phyloP scores from a whole-genome alignment of 2,888 invertebrate species.

The Lycaena phlaeas region DNA sequence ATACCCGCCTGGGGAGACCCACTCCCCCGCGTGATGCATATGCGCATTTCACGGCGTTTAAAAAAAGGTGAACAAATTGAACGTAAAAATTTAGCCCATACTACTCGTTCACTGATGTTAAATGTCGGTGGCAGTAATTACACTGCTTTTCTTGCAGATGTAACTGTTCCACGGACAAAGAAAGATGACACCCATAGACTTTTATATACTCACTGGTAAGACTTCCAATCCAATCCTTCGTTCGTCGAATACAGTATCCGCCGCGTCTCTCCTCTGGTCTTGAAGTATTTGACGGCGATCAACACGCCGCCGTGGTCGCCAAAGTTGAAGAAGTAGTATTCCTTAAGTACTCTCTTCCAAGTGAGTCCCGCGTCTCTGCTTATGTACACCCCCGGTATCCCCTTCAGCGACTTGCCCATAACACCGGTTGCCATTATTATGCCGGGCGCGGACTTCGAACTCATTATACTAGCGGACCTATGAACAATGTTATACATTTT shows the following conservation, averaged over 20 bases:
- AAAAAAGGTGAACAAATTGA: too few species aligned
- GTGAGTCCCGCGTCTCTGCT: slow-evolving; percentile 87
- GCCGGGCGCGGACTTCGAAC: slow-evolving; percentile 90
- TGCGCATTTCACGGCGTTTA: too few species aligned
- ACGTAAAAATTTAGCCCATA: too few species aligned
- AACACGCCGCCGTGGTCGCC: slow-evolving; percentile 93
- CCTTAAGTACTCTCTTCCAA: slow-evolving; percentile 86
- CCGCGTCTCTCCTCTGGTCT: slow-evolving; percentile 82
- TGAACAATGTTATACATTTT: too few species aligned
- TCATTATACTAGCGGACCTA: slow-evolving; percentile 85
- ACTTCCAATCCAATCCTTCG: slow-evolving; percentile 87
- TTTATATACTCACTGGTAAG: slow-evolving; percentile 73
- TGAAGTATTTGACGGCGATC: slow-evolving; percentile 88
- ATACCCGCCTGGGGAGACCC: too few species aligned
- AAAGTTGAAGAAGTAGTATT: slow-evolving; percentile 88
- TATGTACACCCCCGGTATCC: slow-evolving; percentile 85
- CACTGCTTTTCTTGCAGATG: too few species aligned
- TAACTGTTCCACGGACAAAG: too few species aligned
- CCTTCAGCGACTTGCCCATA: slow-evolving; percentile 83
- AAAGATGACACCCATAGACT: too few species aligned
- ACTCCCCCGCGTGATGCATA: too few species aligned
- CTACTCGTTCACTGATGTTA: too few species aligned
- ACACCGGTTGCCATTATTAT: slow-evolving; percentile 90
- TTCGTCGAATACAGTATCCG: slow-evolving; percentile 88
- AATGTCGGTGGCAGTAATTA: too few species aligned